Base-by-base conservation (phyloP, 2,113 vertebrate genomes). In the Anser cygnoides region DNA sequence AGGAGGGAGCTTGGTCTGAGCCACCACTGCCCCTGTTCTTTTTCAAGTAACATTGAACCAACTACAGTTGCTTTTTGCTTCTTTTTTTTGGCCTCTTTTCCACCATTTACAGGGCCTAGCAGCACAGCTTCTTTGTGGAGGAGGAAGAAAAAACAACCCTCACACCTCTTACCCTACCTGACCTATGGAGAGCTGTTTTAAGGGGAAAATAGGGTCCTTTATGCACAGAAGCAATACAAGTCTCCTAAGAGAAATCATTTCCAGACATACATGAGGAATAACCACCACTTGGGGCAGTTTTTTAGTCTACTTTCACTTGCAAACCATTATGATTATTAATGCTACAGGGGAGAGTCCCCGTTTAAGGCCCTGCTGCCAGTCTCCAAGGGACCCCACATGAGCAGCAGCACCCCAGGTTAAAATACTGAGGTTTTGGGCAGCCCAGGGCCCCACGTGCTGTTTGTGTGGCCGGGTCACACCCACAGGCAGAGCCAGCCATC, bases 41-140 rank as follows among this genome's bases (percentile, higher is more conserved):
- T 89, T 78, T 87, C 18, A 91, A 81, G 65, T 77, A 87, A 91
- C 80, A 54, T 49, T 23, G 78, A 84, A 74, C 29, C 73, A 92
- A 33, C 71, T 8, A 37, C 23, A 73, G 13, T 4, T 44, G 55
- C 4, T 66, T 84, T 71, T 35, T 49, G 15, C 49, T 23, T 50
- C 4, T 11, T 66, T 79, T 73, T 66, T 84, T 71, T 35, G 43
- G 15, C 49, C 28, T 50, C 4, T 11, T 66, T 79, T 73, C 70
- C 41, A 77, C 83, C 54, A 77, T 89, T 89, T 86, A 90, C 37
- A 91, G 86, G 57, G 50, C 65, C 55, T 41, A 13, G 26, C 58
- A 77, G 3, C 73, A 28, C 71, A 77, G 55, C 37, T 58, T 46
- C 91, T 86, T 92, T 52, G 28, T 63, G 59, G 55, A 68, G 49